phyloP scores from a whole-genome alignment of 2,888 invertebrate species.

The Anoncus sp. region DNA sequence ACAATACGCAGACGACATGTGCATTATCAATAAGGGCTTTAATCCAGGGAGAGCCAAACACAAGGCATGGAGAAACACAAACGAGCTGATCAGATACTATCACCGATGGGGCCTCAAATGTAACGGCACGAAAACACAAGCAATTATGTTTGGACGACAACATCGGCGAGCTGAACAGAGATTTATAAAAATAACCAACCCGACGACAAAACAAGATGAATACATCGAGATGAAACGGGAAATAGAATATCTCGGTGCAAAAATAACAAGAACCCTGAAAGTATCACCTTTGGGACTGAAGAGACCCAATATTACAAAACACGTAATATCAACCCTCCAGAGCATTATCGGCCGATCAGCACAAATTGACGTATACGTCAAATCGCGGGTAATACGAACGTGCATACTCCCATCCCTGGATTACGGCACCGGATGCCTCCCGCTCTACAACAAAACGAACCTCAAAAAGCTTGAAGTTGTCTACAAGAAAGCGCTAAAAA shows the following conservation, averaged over 20 bases:
- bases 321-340: conserved; percentile 31
- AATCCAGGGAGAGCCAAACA: background rate
- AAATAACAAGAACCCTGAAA: conserved; percentile 32
- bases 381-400: conserved; percentile 7
- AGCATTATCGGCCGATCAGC: conserved; percentile 14
- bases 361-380: conserved; percentile 13
- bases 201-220: too few relatives aligned
- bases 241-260: conserved; percentile 15
- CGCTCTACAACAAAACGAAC: conserved; percentile 10
- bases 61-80: background rate
- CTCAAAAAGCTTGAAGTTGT: conserved; percentile 1
- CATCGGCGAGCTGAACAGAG: conserved; percentile 4
- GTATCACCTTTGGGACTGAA: conserved; percentile 8
- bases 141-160: conserved; percentile 26
- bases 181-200: conserved; percentile 1
- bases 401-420: conserved; percentile 1
- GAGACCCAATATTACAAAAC: conserved; percentile 33
- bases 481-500: conserved; percentile 17
- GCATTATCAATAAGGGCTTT: conserved; percentile 1
- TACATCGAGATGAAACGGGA: conserved; percentile 14
- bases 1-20: conserved; percentile 26
- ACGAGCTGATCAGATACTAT: conserved; percentile 14
- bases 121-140: conserved; percentile 12
- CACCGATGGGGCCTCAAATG: conserved; percentile 28
- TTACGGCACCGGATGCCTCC: conserved; percentile 14